These are phyloP conservation scores for Tenthredo scrophulariae DNA, from an alignment of 2,888 invertebrate genomes.

Conservation along the genomic window DNA sequence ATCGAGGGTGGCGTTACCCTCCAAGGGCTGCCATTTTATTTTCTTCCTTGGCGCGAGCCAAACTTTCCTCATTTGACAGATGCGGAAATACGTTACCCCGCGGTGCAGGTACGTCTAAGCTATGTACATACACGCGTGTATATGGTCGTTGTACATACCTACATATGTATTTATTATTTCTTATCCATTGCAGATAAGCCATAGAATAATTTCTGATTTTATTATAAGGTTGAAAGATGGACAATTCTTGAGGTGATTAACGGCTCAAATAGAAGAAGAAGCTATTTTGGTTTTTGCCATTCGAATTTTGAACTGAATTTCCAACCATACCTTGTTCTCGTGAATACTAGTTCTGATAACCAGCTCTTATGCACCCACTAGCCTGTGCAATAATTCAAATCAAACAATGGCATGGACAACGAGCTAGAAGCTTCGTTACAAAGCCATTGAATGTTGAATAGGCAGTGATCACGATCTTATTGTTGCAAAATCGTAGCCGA, in stretches of 20 bases:
- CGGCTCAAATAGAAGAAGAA: too few species aligned
- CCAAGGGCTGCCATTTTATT: slow-evolving; percentile 45
- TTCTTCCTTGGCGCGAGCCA: slow-evolving; percentile 47
- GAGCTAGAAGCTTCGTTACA: not conserved
- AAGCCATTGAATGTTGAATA: not conserved
- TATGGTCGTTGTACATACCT: not conserved
- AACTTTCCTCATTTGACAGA: slow-evolving; percentile 50
- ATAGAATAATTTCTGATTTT: not conserved
- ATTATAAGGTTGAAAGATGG: not conserved
- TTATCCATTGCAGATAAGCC: not conserved
- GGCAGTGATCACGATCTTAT: slow-evolving; percentile 25
- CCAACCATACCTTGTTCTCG: not conserved
- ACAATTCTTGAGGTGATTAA: not conserved
- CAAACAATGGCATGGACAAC: slow-evolving; percentile 8
- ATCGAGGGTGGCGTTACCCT: slow-evolving; percentile 44
- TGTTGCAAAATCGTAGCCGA: not conserved
- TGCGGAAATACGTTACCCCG: slow-evolving; percentile 50
- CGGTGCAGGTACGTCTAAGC: not conserved
- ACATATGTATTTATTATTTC: not conserved
- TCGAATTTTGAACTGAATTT: not conserved
- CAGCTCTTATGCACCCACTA: not conserved
- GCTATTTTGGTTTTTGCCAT: not conserved
- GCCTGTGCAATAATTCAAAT: not conserved
- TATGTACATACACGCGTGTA: not conserved
- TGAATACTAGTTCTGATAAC: not conserved